A percentile compares a stretch with the other conserved stretches of the same genome.
Conservation (phyloP, 2,888 invertebrate genomes). For the Leptodirus hochenwartii region DNA sequence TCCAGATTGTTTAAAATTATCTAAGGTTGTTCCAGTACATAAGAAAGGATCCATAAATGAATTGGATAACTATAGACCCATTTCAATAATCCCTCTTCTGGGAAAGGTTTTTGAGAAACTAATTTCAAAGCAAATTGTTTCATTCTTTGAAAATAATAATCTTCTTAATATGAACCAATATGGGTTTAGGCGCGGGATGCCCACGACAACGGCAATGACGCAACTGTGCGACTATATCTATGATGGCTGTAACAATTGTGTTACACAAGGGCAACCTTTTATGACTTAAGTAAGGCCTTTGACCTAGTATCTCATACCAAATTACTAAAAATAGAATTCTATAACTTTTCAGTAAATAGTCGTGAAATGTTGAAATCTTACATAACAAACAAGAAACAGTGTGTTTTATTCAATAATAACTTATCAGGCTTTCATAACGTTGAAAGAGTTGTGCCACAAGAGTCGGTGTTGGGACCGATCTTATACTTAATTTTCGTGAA, state of each 20-base stretch:
- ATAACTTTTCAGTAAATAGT: too few relatives aligned
- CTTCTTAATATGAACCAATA: not conserved
- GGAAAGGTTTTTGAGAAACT: not conserved
- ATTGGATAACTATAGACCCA: conserved; percentile 2
- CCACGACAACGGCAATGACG: not conserved
- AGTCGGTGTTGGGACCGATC: too few relatives aligned
- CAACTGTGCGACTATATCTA: not conserved
- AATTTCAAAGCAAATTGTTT: not conserved
- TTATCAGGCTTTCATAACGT: too few relatives aligned
- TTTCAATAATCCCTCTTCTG: not conserved
- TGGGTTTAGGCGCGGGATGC: not conserved
- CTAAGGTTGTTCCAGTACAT: conserved; percentile 1
- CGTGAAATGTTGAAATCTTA: too few relatives aligned
- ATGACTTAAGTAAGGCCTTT: conserved; percentile 1
- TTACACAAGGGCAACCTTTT: not conserved
- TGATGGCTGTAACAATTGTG: not conserved
- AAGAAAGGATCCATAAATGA: not conserved
- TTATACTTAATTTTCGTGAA: too few relatives aligned
- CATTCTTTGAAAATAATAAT: not conserved
- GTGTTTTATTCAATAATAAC: too few relatives aligned
- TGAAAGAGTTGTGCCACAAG: too few relatives aligned
- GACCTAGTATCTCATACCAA: not conserved
- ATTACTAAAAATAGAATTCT: too few relatives aligned
- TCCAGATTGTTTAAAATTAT: not conserved
- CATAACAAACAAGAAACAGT: too few relatives aligned